Percentiles rank a stretch among this genome's conserved stretches.
Evolutionary conservation across 2,113 vertebrate genomes (phyloP).

Genomic region (Dipodomys ordii): DNA sequence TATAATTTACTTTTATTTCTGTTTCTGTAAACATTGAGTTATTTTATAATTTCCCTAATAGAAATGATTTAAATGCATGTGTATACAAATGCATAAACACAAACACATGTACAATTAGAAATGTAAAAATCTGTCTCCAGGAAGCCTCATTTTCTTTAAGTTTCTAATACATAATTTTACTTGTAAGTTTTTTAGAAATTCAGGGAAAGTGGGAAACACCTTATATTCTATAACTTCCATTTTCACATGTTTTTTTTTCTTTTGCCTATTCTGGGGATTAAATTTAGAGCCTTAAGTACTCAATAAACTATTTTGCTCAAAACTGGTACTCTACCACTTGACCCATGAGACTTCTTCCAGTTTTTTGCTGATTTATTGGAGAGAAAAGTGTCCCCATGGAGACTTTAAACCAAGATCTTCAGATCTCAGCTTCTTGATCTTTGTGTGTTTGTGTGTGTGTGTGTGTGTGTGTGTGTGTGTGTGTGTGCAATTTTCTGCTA

Average conservation of each 20-base stretch:
- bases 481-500: too few relatives aligned
- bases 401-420: too few relatives aligned
- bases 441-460: too few relatives aligned
- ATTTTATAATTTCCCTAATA: background rate
- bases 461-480: too few relatives aligned
- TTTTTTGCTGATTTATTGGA: too few relatives aligned
- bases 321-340: too few relatives aligned
- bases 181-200: slow-evolving; percentile 32
- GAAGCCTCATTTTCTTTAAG: background rate
- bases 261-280: too few relatives aligned
- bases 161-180: slow-evolving; percentile 26
- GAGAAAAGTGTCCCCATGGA: too few relatives aligned
- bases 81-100: background rate
- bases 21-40: background rate
- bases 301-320: too few relatives aligned
- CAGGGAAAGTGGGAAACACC: background rate
- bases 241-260: background rate
- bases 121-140: background rate
- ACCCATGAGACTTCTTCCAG: too few relatives aligned
- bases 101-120: background rate
- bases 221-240: slow-evolving; percentile 26
- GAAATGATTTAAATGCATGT: background rate
- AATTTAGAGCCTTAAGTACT: too few relatives aligned
- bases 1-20: background rate
- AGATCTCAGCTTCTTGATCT: too few relatives aligned